phyloP scores from a whole-genome alignment of 2,888 invertebrate species.

The Prostheceraeus crozeri region DNA sequence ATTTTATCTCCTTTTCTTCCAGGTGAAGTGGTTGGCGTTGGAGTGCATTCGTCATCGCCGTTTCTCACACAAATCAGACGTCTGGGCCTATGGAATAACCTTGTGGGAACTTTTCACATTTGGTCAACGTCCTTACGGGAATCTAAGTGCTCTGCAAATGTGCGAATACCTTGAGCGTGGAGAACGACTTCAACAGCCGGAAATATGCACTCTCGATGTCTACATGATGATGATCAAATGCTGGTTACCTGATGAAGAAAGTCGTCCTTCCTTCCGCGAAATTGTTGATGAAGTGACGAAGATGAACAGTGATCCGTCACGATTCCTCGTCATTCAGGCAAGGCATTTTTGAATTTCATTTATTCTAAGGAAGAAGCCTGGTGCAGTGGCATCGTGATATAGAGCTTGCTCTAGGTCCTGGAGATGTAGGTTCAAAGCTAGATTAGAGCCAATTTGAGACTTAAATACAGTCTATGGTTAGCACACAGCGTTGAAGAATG shows the following conservation, averaged over 20 bases:
- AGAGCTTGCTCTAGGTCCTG: no score
- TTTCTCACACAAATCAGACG: slow-evolving; percentile 94
- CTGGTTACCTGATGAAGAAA: slow-evolving; percentile 15
- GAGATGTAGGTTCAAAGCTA: no score
- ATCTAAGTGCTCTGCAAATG: slow-evolving; percentile 76
- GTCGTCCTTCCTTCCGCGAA: not conserved
- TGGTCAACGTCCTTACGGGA: slow-evolving; percentile 80
- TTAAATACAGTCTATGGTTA: no score
- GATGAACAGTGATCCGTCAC: slow-evolving; percentile 88
- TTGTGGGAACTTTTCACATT: slow-evolving; percentile 91
- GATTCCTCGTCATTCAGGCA: slow-evolving; percentile 74
- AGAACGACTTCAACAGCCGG: slow-evolving; percentile 76
- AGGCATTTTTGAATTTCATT: no score
- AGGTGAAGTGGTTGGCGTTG: no score
- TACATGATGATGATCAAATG: slow-evolving; percentile 87
- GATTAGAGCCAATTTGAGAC: no score
- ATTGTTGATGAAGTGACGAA: slow-evolving; percentile 69
- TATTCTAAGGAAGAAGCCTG: no score
- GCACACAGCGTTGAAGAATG: no score
- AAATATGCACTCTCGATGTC: slow-evolving; percentile 80
- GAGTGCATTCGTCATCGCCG: slow-evolving; percentile 91
- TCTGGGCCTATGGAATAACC: slow-evolving; percentile 97
- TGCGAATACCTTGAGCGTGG: slow-evolving; percentile 82
- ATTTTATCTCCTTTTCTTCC: no score
- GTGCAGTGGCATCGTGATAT: no score